Evolutionary conservation across 1,140 invertebrate species (phyloP).

Genomic region (Drosophila triauraria): DNA sequence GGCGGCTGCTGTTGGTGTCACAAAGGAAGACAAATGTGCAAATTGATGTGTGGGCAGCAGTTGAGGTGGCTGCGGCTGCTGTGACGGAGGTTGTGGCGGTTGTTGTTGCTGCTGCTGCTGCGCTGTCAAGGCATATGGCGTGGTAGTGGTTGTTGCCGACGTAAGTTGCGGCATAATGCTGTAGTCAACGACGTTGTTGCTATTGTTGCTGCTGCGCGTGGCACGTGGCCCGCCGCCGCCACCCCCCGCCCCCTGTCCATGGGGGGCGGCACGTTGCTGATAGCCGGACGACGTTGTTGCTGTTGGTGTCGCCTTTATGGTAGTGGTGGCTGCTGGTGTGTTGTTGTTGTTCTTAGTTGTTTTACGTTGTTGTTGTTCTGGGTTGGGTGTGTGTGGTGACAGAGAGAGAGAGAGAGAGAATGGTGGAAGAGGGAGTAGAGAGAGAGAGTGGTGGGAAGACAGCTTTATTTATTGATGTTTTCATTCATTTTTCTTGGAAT

Average conservation of each 20-base stretch:
- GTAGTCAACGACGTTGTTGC: slow-evolving; percentile 65
- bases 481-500: slow-evolving; percentile 40
- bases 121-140: slow-evolving; percentile 55
- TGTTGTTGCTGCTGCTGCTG: slow-evolving; percentile 55
- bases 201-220: slow-evolving; percentile 61
- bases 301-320: slow-evolving; percentile 45
- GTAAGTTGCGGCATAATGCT: slow-evolving; percentile 48
- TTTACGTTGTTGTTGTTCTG: slow-evolving; percentile 52
- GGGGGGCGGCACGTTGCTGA: slow-evolving; percentile 69
- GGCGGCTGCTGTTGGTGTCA: slow-evolving; percentile 51
- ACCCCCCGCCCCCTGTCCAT: slow-evolving; percentile 67
- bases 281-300: slow-evolving; percentile 74
- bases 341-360: slow-evolving; percentile 31
- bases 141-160: slow-evolving; percentile 42
- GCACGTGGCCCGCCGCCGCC: slow-evolving; percentile 65
- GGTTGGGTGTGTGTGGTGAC: slow-evolving; percentile 35
- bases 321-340: slow-evolving; percentile 39
- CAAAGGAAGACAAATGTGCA: slow-evolving; percentile 76
- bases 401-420: slow-evolving; percentile 61
- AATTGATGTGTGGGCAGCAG: slow-evolving; percentile 67
- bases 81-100: slow-evolving; percentile 27
- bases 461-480: slow-evolving; percentile 66
- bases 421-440: slow-evolving; percentile 41
- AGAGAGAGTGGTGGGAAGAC: slow-evolving; percentile 80
- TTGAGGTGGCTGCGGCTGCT: slow-evolving; percentile 45